Evolutionary conservation across 2,113 vertebrate species (phyloP).

Genomic region (Amphilophus citrinellus): DNA sequence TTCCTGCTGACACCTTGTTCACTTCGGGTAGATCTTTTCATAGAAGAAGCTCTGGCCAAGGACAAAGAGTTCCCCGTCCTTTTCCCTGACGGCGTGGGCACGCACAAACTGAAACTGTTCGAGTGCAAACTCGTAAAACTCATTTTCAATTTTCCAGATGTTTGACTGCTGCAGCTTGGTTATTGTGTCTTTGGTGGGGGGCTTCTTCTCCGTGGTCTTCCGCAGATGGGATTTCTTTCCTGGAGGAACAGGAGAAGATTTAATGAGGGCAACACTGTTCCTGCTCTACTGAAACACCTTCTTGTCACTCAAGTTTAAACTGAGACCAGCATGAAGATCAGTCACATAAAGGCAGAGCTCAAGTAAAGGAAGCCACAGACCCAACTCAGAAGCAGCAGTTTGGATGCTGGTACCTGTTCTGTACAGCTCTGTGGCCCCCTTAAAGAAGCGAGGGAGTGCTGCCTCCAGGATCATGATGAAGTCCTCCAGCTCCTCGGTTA

Average conservation of each 20-base stretch:
- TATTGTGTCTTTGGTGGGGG: slow-evolving; percentile 94
- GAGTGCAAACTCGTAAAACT: slow-evolving; percentile 98
- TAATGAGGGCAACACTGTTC: background rate
- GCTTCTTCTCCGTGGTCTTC: slow-evolving; percentile 98
- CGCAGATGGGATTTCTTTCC: slow-evolving; percentile 98
- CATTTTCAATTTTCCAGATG: slow-evolving; percentile 99
- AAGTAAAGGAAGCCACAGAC: background rate
- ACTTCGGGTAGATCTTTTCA: slow-evolving; percentile 97
- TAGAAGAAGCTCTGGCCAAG: slow-evolving; percentile 97
- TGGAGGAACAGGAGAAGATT: slow-evolving; percentile 59
- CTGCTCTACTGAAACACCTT: background rate
- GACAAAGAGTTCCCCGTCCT: slow-evolving; percentile 93
- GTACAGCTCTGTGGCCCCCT: slow-evolving; percentile 94
- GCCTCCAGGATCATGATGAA: slow-evolving; percentile 98
- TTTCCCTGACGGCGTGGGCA: slow-evolving; percentile 93
- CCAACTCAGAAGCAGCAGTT: background rate
- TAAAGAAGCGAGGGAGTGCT: slow-evolving; percentile 94
- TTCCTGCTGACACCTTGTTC: slow-evolving; percentile 70
- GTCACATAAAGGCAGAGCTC: background rate
- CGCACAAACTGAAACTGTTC: slow-evolving; percentile 97
- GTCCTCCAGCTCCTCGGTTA: slow-evolving; percentile 98
- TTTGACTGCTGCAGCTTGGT: slow-evolving; percentile 94
- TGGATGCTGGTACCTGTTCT: slow-evolving; percentile 86
- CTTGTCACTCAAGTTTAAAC: background rate
- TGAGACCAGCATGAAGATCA: background rate